These are phyloP conservation scores for Drosophila rubida DNA, from an alignment of 2,888 invertebrate genomes.

Conservation along the genomic window DNA sequence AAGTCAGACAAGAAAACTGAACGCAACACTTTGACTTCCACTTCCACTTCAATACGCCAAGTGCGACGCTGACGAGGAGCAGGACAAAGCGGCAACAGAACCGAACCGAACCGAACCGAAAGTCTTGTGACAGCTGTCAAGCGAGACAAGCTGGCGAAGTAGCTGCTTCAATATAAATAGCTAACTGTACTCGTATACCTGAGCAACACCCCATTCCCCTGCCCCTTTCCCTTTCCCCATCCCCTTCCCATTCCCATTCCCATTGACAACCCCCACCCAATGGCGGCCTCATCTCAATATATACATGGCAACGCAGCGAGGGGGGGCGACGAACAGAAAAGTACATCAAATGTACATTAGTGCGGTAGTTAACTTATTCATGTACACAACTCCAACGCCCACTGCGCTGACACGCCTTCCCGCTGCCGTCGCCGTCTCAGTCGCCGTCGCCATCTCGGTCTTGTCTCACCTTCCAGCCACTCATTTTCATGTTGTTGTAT, in stretches of 20 bases:
- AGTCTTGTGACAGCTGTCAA: constrained; percentile 68
- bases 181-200: constrained; percentile 46
- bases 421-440: background rate
- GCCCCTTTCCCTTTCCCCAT: background rate
- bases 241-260: background rate
- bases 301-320: constrained; percentile 48
- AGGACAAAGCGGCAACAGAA: constrained; percentile 7
- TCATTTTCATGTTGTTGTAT: constrained; percentile 53
- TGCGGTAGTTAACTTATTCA: constrained; percentile 75
- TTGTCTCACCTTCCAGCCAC: background rate
- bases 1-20: constrained; percentile 61
- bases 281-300: constrained; percentile 30
- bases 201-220: constrained; percentile 23
- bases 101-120: constrained; percentile 27
- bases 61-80: constrained; percentile 5
- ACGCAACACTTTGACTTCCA: constrained; percentile 60
- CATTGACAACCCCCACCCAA: background rate
- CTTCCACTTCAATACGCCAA: constrained; percentile 55
- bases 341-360: constrained; percentile 75
- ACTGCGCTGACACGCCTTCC: constrained; percentile 19
- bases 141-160: constrained; percentile 64
- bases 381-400: constrained; percentile 54
- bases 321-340: constrained; percentile 47
- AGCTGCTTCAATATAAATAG: constrained; percentile 70
- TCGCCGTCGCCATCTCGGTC: no score